Evolutionary conservation across 2,797 vertebrate genomes (phyloP).

Genomic region (Sebastes paucispinis): DNA sequence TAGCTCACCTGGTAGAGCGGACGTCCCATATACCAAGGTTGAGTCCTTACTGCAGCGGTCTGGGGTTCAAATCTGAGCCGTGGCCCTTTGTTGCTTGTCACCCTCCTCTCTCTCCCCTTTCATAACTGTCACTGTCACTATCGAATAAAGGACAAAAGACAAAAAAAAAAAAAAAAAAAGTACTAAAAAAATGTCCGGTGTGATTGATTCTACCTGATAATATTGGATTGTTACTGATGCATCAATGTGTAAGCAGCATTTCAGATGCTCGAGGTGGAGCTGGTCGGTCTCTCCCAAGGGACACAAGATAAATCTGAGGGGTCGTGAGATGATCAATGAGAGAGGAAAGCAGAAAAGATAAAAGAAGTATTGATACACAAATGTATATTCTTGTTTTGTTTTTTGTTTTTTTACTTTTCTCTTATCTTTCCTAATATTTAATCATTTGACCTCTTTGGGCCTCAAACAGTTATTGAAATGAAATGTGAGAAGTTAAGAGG

Average conservation of each 20-base stretch:
- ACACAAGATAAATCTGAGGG: not conserved
- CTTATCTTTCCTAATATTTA: not conserved
- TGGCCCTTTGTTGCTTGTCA: too few species aligned
- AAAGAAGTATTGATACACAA: not conserved
- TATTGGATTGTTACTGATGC: not conserved
- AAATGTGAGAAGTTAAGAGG: not conserved
- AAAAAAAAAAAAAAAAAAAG: too few species aligned
- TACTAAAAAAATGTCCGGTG: not conserved
- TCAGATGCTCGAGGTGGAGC: not conserved
- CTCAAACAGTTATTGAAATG: not conserved
- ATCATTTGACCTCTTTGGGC: not conserved
- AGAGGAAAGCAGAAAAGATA: not conserved
- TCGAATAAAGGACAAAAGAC: too few species aligned
- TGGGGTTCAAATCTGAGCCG: too few species aligned
- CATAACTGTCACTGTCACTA: too few species aligned
- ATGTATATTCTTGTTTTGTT: not conserved
- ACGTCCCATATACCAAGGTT: too few species aligned
- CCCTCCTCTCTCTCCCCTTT: too few species aligned
- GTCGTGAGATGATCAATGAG: not conserved
- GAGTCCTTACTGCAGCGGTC: too few species aligned
- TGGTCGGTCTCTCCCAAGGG: not conserved
- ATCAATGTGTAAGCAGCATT: not conserved
- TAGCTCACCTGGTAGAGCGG: too few species aligned
- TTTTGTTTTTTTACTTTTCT: not conserved
- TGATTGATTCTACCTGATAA: not conserved